A percentile compares a stretch with the other conserved stretches of the same genome.
phyloP scores from a whole-genome alignment of 2,113 vertebrate species.

The Motacilla alba region DNA sequence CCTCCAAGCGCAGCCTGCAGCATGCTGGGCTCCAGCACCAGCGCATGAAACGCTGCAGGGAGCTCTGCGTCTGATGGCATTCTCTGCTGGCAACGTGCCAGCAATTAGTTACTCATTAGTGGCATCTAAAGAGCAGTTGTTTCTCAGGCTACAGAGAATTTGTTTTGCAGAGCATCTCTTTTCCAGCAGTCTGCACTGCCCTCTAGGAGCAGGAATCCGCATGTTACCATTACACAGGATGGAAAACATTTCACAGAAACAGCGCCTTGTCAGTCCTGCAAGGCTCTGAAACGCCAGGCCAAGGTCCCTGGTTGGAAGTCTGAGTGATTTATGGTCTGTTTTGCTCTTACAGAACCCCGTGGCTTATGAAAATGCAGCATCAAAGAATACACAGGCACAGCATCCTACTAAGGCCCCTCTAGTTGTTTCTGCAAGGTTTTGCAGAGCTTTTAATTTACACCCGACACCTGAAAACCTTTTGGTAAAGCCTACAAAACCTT shows the following conservation, averaged over 20 bases:
- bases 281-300: background rate
- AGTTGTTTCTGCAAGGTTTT: background rate
- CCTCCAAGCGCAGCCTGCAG: background rate
- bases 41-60: background rate
- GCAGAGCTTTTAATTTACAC: background rate
- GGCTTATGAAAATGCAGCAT: background rate
- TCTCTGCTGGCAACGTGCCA: background rate
- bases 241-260: background rate
- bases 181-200: background rate
- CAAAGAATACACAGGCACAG: background rate
- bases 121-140: background rate
- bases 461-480: background rate
- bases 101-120: background rate
- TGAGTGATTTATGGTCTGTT: background rate
- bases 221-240: background rate
- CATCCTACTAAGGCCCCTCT: background rate
- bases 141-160: background rate
- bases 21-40: background rate
- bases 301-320: background rate
- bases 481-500: background rate
- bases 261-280: accelerated
- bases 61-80: background rate
- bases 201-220: background rate
- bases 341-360: background rate
- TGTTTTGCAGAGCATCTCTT: background rate